phyloP scores from a whole-genome alignment of 2,888 invertebrate species.

The Deilephila elpenor region DNA sequence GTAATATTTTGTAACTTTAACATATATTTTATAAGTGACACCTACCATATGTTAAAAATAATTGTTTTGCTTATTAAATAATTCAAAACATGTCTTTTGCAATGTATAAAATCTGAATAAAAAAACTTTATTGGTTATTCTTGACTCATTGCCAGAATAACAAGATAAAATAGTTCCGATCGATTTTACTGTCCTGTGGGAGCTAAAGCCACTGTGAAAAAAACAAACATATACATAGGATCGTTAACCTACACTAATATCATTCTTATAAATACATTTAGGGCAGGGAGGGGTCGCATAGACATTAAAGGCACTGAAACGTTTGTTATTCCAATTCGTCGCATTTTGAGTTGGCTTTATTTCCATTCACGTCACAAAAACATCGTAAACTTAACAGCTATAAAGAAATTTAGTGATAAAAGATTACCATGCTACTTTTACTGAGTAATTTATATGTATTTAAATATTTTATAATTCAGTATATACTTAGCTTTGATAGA shows the following conservation, averaged over 20 bases:
- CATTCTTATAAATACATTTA: background rate
- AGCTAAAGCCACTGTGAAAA: background rate
- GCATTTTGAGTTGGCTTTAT: background rate
- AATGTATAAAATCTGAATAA: background rate
- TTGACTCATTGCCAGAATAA: background rate
- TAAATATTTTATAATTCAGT: too few relatives aligned
- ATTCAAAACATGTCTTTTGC: background rate
- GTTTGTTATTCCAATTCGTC: background rate
- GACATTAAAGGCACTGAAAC: slow-evolving; percentile 3
- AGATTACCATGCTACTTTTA: too few relatives aligned
- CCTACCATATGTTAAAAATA: too few relatives aligned
- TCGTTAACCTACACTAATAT: background rate
- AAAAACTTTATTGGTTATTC: background rate
- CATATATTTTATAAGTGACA: too few relatives aligned
- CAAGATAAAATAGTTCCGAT: background rate
- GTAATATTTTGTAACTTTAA: too few relatives aligned
- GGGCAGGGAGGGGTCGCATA: background rate
- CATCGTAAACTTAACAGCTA: background rate
- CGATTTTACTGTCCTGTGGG: background rate
- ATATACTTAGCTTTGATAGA: too few relatives aligned
- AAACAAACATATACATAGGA: background rate
- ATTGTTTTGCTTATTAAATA: background rate
- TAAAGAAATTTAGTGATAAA: too few relatives aligned
- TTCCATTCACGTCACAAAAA: background rate
- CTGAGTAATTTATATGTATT: too few relatives aligned